Conservation (phyloP, 2,113 vertebrate genomes). For the Nesoenas mayeri region DNA sequence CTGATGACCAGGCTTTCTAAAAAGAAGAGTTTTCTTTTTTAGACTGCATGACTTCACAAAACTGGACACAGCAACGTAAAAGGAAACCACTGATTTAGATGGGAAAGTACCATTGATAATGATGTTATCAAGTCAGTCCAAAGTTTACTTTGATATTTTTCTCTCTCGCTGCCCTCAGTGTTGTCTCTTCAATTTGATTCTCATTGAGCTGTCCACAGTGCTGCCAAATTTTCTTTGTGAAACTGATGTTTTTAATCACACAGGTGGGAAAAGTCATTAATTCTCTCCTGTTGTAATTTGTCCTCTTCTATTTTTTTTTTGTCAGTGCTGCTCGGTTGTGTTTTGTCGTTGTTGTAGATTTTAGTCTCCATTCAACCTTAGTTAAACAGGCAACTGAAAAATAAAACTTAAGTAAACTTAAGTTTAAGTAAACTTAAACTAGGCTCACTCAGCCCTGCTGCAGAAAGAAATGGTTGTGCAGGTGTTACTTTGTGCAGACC, state of each 20-base stretch:
- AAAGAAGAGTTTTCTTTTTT: neutral
- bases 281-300: neutral
- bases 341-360: neutral
- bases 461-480: too few species aligned
- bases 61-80: neutral
- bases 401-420: neutral
- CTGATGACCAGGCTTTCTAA: neutral
- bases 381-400: neutral
- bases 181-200: neutral
- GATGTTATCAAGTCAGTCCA: neutral
- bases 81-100: neutral
- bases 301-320: neutral
- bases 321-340: neutral
- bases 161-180: neutral
- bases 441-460: too few species aligned
- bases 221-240: neutral
- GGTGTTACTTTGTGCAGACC: too few species aligned
- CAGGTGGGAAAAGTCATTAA: neutral
- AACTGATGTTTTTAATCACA: neutral
- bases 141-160: neutral
- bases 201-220: conserved; percentile 44
- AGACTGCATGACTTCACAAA: neutral
- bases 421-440: too few species aligned
- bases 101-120: neutral
- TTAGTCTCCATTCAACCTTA: neutral